phyloP scores from a whole-genome alignment of 2,888 invertebrate genomes.

The Leptogaster cylindrica region DNA sequence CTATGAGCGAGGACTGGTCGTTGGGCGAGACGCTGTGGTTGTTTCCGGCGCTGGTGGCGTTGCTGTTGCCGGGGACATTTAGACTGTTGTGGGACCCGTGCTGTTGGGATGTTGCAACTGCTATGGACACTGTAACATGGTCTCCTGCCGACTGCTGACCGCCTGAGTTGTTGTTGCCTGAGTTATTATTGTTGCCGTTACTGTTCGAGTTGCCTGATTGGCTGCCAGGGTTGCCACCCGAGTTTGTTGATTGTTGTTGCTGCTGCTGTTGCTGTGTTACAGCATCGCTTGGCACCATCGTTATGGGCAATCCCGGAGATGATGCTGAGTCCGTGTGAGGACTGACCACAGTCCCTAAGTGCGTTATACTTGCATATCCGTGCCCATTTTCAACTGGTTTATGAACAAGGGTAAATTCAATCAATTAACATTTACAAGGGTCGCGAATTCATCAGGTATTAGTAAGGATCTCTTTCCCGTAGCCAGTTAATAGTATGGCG shows the following conservation, averaged over 20 bases:
- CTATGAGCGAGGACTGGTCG: conserved; percentile 58
- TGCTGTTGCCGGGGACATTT: conserved; percentile 46
- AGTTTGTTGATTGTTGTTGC: conserved; percentile 9
- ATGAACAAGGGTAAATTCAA: conserved; percentile 7
- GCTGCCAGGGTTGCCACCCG: neutral
- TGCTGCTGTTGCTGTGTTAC: conserved; percentile 23
- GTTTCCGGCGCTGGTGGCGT: conserved; percentile 50
- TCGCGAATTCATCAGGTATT: neutral
- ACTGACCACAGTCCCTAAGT: conserved; percentile 50
- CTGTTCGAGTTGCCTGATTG: conserved; percentile 3
- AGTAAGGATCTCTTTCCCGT: neutral
- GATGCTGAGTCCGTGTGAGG: conserved; percentile 50
- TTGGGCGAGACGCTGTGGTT: conserved; percentile 49
- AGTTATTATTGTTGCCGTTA: conserved; percentile 17
- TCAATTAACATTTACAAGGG: too few species aligned
- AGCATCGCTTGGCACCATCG: conserved; percentile 45
- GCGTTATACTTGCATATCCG: conserved; percentile 50
- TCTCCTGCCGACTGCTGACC: conserved; percentile 1
- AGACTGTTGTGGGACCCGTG: too few species aligned
- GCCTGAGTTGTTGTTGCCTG: neutral
- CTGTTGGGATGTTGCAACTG: conserved; percentile 42
- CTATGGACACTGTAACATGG: conserved; percentile 23
- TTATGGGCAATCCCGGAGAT: conserved; percentile 51
- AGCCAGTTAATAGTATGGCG: neutral
- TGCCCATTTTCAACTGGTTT: conserved; percentile 51